Base-by-base conservation (phyloP, 2,113 vertebrate species). In the Egretta garzetta region DNA sequence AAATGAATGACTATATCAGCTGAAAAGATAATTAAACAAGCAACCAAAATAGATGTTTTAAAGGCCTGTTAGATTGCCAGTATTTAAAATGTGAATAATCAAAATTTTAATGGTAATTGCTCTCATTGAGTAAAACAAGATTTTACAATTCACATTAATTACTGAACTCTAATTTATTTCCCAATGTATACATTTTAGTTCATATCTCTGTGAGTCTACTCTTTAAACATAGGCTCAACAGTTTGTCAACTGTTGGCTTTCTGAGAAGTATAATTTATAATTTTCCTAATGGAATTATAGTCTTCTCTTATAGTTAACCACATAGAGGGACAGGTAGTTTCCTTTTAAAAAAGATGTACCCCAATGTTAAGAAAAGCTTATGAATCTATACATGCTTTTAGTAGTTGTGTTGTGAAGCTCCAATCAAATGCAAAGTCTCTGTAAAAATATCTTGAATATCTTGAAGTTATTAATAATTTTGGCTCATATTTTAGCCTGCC, bases 21-120 rank as follows among this genome's bases (percentile, higher is more conserved):
- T 90, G 47, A 95, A 95, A 90, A 95, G 79, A 92, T 85, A 95
- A 95, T 95, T 91, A 87, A 95, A 76, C 37, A 88, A 82, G 27
- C 63, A 86, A 80, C 35, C 4, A 91, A 94, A 96, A 89, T 68
- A 73, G 47, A 85, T 73, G 45, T 37, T 90, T 90, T 81, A 90
- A 81, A 93, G 68, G 49, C 41, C 72, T 86, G n/a, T 82, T 82
- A 67, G 84, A 88, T 53, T 84, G 77, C 33, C 60, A 66, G 27
- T 59, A 41, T 88, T 95, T 93, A 83, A 93, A 90, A 94, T 90
- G 60, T 77, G 88, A 96, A 92, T 77, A 86, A 91, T 95, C 39
- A 93, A 90, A 76, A 32, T 12, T 47, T 86, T 90, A 88, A 83
- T 88, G 67, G 64, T 85, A 93, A 68, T 89, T 92, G 56, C 59